Evolutionary conservation across 2,888 invertebrate genomes (phyloP), one percentile per base, ranked within the genome.

Genomic region (Auanema freiburgensis): DNA sequence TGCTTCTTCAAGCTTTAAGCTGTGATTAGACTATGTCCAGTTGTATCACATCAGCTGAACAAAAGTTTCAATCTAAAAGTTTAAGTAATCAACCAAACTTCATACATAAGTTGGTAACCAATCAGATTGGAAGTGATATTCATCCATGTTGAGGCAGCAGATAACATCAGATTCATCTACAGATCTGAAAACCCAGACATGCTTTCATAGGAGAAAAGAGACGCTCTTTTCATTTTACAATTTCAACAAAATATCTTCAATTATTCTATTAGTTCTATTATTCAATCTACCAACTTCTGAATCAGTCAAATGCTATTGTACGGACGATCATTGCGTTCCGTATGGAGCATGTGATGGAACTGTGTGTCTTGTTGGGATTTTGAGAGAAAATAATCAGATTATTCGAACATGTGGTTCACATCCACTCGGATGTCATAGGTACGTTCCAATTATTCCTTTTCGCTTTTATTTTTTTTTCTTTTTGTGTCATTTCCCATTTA

Each of bases 271-370:
- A 46, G 46, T 46, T 46, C 21, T 46, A 21, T 46, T 46, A 33
- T 33, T 33, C 33, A 46, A 61, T 21, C 24, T 54, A 10, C 52
- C 59, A 8, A 42, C 46, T 51, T 56, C 53, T n/a, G 50, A 59
- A 14, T 44, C 62, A 21, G 61, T 70, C 46, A 68, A 70, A 55
- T 76, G 76, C 53, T 76, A 71, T 63, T 76, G 76, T 63, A 76
- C 75, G 21, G 81, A 81, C 57, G 82, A 82, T 52, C 73, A 81
- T 60, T 81, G 81, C 72, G 55, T 67, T 21, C 73, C 80, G n/a
- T 82, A 80, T 60, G 81, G 81, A 1, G 78, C 79, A 43, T 81
- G 81, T 65, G 81, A 81, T 46, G 76, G 78, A 14, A 55, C 65
- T n/a, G 78, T 76, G 24, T 81, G 81, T 67, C 65, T 81, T 12